phyloP scores from a whole-genome alignment of 1,140 invertebrate species.

The Trichonephila clavata region DNA sequence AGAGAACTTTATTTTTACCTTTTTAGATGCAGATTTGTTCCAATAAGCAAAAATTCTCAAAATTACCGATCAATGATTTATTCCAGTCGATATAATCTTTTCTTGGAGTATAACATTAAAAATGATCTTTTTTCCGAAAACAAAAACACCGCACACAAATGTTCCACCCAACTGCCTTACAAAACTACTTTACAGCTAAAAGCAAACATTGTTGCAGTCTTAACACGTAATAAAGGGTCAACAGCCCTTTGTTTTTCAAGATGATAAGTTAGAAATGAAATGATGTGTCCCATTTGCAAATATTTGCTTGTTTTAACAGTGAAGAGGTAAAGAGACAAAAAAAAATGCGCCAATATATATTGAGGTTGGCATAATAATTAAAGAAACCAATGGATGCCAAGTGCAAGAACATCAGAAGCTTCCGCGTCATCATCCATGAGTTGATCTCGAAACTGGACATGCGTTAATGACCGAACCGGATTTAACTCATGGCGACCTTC shows the following conservation, averaged over 20 bases:
- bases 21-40: too few relatives aligned
- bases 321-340: background rate
- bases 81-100: too few relatives aligned
- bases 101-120: too few relatives aligned
- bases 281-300: background rate
- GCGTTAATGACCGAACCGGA: conserved; percentile 39
- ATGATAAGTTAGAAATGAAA: background rate
- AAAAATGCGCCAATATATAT: background rate
- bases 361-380: background rate
- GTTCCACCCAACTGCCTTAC: conserved; percentile 2
- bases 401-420: background rate
- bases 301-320: background rate
- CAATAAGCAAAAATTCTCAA: too few relatives aligned
- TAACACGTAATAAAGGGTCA: background rate
- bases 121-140: background rate
- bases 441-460: background rate
- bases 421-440: background rate
- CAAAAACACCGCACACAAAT: background rate
- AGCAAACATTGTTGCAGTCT: background rate
- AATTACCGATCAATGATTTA: too few relatives aligned
- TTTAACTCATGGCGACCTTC: conserved; percentile 4
- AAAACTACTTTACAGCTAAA: background rate
- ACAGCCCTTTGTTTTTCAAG: background rate
- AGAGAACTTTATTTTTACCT: too few relatives aligned
- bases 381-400: background rate